Base-by-base conservation (phyloP, 1,140 invertebrate genomes). In the Zaprionus africanus region DNA sequence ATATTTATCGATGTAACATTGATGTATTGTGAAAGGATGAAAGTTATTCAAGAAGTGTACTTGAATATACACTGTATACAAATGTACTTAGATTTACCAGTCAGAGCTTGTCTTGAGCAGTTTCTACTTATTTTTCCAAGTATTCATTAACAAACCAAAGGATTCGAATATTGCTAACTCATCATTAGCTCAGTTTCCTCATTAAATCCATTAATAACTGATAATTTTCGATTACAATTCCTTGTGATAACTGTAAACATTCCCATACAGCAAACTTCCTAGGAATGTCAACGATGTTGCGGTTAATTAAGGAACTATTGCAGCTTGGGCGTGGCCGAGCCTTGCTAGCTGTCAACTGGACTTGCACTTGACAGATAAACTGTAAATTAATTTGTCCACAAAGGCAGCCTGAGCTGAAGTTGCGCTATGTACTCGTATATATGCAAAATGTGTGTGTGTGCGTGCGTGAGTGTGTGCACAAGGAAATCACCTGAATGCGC, bases 291-390 rank as follows among this genome's bases (percentile, higher is more conserved):
- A 9, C 2, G 6, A 51, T 24, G 46, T 43, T 59, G 5, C 12
- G 36, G 41, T 34, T 63, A 36, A 34, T 43, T 26, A n/a, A 5
- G n/a, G 6, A 17, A 41, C 26, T 36, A 15, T 38, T 28, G 5
- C 7, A n/a, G n/a, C 9, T 19, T 4, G 7, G 17, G 17, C 13
- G 38, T 43, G 15, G 53, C 58, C 58, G 65, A 56, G 67, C 74
- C 49, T 60, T 65, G 56, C 62, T 64, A 57, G 38, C 43, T 26
- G 59, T 56, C 63, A 61, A 58, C 65, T 63, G 31, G 41, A 60
- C 77, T 84, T 84, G 77, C 63, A 81, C 66, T 60, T 46, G 54
- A n/a, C 73, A 76, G 84, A 85, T 81, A 85, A 81, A 81, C 74
- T 75, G 62, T 75, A 81, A 84, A 84, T 84, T 78, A 81, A 85